A percentile compares a stretch with the other conserved stretches of the same genome.
Conservation (phyloP, 2,888 invertebrate genomes). For the Drosophila limbata region DNA sequence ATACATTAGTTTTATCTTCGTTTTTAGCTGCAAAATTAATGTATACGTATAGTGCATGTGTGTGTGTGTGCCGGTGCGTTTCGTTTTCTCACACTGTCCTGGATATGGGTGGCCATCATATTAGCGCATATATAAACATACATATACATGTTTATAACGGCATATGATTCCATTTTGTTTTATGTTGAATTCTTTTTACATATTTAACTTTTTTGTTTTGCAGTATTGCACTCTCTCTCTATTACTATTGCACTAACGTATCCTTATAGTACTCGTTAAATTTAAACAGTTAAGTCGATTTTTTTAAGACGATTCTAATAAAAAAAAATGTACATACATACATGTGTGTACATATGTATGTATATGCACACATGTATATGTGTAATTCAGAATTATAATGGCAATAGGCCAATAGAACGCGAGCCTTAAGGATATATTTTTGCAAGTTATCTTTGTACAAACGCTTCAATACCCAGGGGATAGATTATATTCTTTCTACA, state of each 20-base stretch:
- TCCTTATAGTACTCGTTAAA: conserved; percentile 45
- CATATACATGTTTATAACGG: conserved; percentile 16
- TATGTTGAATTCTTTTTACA: conserved; percentile 13
- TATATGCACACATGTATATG: conserved; percentile 2
- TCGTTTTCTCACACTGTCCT: conserved; percentile 43
- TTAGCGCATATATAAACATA: conserved; percentile 12
- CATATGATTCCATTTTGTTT: conserved; percentile 2
- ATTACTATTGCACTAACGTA: conserved; percentile 58
- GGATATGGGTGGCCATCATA: conserved; percentile 25
- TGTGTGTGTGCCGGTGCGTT: conserved; percentile 46
- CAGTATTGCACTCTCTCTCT: conserved; percentile 48
- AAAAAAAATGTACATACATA: conserved; percentile 17
- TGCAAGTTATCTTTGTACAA: conserved; percentile 50
- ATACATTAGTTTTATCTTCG: conserved; percentile 50
- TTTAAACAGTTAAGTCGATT: conserved; percentile 48
- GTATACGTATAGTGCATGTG: conserved; percentile 34
- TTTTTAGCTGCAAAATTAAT: conserved; percentile 48
- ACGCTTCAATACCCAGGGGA: conserved; percentile 33
- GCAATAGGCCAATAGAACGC: conserved; percentile 44
- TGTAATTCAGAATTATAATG: conserved; percentile 28
- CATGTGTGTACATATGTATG: neutral
- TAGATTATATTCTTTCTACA: conserved; percentile 33
- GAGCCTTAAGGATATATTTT: conserved; percentile 35
- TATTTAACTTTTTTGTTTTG: conserved; percentile 11
- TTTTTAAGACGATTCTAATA: conserved; percentile 31